Conservation (phyloP, 1,140 invertebrate genomes). For the Panagrolaimus sp. region DNA sequence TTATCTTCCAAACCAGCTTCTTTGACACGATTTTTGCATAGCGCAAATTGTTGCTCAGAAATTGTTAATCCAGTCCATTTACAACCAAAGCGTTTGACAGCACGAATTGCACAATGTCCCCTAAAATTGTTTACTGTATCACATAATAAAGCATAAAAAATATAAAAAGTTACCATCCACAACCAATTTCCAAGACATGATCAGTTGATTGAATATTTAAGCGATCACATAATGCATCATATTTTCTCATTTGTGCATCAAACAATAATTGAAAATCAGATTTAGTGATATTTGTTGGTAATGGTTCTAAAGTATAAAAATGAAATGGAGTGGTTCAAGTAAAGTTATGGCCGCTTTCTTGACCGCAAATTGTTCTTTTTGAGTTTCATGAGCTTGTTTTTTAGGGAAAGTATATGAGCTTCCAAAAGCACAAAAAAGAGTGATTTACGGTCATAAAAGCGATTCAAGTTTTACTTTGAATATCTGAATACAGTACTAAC, state of each 20-base stretch:
- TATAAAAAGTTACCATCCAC: slow-evolving; percentile 30
- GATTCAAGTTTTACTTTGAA: too few relatives aligned
- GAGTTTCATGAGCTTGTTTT: too few relatives aligned
- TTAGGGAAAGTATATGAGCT: not conserved
- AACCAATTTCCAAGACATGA: slow-evolving; percentile 55
- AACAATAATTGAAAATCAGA: slow-evolving; percentile 17
- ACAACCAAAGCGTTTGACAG: slow-evolving; percentile 34
- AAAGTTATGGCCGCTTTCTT: too few relatives aligned
- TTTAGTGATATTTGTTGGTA: not conserved
- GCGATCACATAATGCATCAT: slow-evolving; percentile 47
- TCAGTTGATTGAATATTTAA: slow-evolving; percentile 45
- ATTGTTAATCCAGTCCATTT: slow-evolving; percentile 45
- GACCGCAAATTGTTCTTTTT: too few relatives aligned
- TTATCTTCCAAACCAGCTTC: slow-evolving; percentile 27
- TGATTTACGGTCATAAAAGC: too few relatives aligned
- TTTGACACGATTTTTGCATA: slow-evolving; percentile 23
- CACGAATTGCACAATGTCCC: slow-evolving; percentile 44
- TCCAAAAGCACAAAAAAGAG: not conserved
- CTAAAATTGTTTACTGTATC: not conserved
- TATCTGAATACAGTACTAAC: too few relatives aligned
- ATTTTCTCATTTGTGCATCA: slow-evolving; percentile 52
- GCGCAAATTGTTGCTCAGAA: slow-evolving; percentile 33
- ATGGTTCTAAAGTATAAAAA: not conserved
- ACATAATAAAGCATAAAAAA: too few relatives aligned
- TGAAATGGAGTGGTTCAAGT: too few relatives aligned